Evolutionary conservation across 2,888 invertebrate species (phyloP).

Genomic region (Onthophagus sagittarius): DNA sequence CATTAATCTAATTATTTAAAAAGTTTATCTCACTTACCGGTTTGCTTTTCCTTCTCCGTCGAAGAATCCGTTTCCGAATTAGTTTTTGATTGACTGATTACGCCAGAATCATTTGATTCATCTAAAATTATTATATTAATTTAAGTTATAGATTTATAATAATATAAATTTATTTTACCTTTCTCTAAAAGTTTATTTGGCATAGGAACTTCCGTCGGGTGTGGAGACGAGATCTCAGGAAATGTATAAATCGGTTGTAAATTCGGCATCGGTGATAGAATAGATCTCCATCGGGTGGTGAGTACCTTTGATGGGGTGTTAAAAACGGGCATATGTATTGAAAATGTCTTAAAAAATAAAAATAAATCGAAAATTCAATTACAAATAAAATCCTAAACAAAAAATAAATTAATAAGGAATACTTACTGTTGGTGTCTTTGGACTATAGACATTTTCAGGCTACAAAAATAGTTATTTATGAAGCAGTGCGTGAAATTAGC

Average conservation of each 20-base stretch:
- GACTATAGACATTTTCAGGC: too few relatives aligned
- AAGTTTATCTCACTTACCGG: slow-evolving; percentile 15
- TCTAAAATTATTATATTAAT: slow-evolving; percentile 27
- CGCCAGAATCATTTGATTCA: slow-evolving; percentile 45
- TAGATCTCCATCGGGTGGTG: slow-evolving; percentile 37
- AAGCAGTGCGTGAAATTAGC: too few relatives aligned
- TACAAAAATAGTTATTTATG: too few relatives aligned
- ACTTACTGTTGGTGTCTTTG: too few relatives aligned
- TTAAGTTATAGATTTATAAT: not conserved
- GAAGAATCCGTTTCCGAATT: slow-evolving; percentile 28
- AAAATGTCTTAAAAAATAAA: slow-evolving; percentile 35
- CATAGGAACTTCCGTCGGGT: slow-evolving; percentile 45
- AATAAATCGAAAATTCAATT: not conserved
- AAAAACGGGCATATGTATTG: slow-evolving; percentile 42
- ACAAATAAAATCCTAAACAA: not conserved
- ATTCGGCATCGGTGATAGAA: slow-evolving; percentile 44
- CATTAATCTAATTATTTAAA: not conserved
- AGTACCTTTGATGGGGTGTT: slow-evolving; percentile 36
- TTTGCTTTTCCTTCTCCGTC: slow-evolving; percentile 15
- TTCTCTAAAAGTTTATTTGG: slow-evolving; percentile 46
- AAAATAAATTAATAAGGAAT: not conserved
- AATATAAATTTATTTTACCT: slow-evolving; percentile 31
- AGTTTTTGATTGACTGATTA: slow-evolving; percentile 29
- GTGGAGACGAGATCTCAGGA: slow-evolving; percentile 38
- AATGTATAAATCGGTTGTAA: slow-evolving; percentile 35